Evolutionary conservation across 1,140 invertebrate genomes (phyloP).

Genomic region (Dreissena polymorpha): DNA sequence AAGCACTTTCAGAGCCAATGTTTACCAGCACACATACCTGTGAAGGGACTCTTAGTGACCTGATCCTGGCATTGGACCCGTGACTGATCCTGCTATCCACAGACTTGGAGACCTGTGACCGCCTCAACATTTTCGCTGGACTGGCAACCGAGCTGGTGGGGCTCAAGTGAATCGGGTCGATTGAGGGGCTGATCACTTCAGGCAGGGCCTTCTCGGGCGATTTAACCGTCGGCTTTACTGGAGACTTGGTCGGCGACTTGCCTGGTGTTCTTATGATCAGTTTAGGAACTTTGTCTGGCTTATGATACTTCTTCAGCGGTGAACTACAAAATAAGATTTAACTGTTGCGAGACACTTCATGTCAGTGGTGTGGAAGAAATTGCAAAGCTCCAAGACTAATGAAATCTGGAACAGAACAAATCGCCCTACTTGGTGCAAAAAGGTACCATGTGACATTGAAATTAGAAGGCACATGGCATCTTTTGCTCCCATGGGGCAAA

Average conservation of each 20-base stretch:
- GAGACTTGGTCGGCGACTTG: slow-evolving; percentile 45
- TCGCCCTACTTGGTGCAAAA: too few species aligned
- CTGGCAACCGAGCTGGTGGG: slow-evolving; percentile 18
- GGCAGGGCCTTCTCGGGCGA: slow-evolving; percentile 23
- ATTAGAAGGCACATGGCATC: too few species aligned
- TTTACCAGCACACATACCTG: slow-evolving; percentile 20
- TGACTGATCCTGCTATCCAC: slow-evolving; percentile 23
- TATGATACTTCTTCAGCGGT: slow-evolving; percentile 36
- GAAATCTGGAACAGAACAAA: too few species aligned
- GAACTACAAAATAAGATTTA: slow-evolving; percentile 17
- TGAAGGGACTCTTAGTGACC: slow-evolving; percentile 45
- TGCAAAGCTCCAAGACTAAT: too few species aligned
- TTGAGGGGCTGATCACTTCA: slow-evolving; percentile 1
- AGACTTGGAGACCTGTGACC: slow-evolving; percentile 45
- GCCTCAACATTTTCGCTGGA: slow-evolving; percentile 39
- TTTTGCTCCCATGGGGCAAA: too few species aligned
- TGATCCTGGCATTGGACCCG: slow-evolving; percentile 23
- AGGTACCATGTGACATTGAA: too few species aligned
- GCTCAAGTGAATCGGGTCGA: slow-evolving; percentile 39
- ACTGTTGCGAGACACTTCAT: too few species aligned
- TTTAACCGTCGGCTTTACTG: slow-evolving; percentile 26
- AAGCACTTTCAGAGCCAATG: too few species aligned
- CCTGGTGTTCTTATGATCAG: slow-evolving; percentile 39
- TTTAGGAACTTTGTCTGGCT: slow-evolving; percentile 40
- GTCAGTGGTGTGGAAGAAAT: too few species aligned